Evolutionary conservation across 2,113 vertebrate species (phyloP).

Genomic region (Ahaetulla prasina): DNA sequence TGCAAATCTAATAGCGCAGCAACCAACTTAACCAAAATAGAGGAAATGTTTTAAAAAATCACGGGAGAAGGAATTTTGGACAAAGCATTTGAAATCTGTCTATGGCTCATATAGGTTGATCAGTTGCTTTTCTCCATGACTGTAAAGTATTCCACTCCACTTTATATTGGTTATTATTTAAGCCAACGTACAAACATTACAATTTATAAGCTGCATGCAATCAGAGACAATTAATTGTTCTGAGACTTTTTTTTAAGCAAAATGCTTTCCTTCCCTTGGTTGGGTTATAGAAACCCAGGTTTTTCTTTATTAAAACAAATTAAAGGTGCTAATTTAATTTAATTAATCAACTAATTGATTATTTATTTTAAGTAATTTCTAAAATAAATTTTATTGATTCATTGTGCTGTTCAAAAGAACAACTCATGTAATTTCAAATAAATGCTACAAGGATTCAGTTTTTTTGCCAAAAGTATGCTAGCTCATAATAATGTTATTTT

Average conservation of each 20-base stretch:
- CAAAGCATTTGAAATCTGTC: conserved; percentile 44
- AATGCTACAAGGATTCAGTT: conserved; percentile 1
- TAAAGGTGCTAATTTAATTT: neutral
- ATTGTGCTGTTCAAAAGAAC: neutral
- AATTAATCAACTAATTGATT: neutral
- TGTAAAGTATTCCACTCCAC: conserved; percentile 28
- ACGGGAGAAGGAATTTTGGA: conserved; percentile 47
- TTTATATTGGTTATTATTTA: conserved; percentile 27
- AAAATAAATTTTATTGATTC: neutral
- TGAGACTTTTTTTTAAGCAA: conserved; percentile 26
- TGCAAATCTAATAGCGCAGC: conserved; percentile 45
- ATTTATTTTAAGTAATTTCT: neutral
- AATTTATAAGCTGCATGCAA: conserved; percentile 8
- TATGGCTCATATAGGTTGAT: conserved; percentile 49
- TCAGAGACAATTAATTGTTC: conserved; percentile 29
- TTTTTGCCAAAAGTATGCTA: neutral
- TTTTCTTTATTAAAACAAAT: neutral
- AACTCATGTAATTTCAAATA: neutral
- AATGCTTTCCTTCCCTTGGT: conserved; percentile 17
- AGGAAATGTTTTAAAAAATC: conserved; percentile 52
- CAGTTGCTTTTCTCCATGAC: conserved; percentile 37
- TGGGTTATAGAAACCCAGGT: neutral
- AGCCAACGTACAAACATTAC: conserved; percentile 51
- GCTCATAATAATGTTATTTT: neutral
- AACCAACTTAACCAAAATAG: conserved; percentile 59